These are phyloP conservation scores for Datnioides undecimradiatus DNA, from an alignment of 2,113 vertebrate species.

Conservation along the genomic window DNA sequence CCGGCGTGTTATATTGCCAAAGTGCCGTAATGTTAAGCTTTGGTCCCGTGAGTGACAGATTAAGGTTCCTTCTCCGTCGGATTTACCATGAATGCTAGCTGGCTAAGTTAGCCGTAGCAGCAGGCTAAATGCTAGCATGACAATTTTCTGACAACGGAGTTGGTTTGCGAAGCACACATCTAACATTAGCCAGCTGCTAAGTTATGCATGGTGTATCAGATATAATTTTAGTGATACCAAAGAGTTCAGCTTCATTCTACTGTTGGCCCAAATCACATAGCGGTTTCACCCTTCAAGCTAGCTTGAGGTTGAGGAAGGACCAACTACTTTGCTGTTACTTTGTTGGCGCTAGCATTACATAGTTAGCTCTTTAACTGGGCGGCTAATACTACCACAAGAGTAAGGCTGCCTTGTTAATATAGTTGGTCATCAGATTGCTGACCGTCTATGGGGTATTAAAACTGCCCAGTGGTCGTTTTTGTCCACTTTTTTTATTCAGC, in stretches of 20 bases:
- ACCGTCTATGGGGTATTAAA: background rate
- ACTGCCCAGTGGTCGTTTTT: background rate
- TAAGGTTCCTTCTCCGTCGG: conserved; percentile 69
- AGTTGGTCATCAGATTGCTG: background rate
- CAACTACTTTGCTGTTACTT: conserved; percentile 45
- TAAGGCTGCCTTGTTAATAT: background rate
- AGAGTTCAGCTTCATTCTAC: fast-evolving
- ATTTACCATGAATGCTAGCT: conserved; percentile 72
- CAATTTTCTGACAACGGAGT: conserved; percentile 2
- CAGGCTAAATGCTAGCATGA: conserved; percentile 50
- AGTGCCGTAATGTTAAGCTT: conserved; percentile 62
- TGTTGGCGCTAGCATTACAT: conserved; percentile 27
- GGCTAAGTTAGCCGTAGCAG: conserved; percentile 49
- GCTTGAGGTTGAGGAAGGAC: conserved; percentile 24
- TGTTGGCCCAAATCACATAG: background rate
- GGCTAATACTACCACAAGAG: conserved; percentile 4
- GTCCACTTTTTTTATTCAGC: background rate
- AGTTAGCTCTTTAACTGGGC: conserved; percentile 43
- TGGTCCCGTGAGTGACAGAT: conserved; percentile 71
- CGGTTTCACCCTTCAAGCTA: conserved; percentile 21
- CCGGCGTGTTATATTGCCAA: conserved; percentile 15
- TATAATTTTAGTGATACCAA: background rate
- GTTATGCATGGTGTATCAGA: fast-evolving
- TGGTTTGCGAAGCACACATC: background rate
- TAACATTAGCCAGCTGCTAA: background rate